Evolutionary conservation across 2,113 vertebrate genomes (phyloP), one percentile per base, ranked within the genome.

Genomic region (Colistium nudipinnis): DNA sequence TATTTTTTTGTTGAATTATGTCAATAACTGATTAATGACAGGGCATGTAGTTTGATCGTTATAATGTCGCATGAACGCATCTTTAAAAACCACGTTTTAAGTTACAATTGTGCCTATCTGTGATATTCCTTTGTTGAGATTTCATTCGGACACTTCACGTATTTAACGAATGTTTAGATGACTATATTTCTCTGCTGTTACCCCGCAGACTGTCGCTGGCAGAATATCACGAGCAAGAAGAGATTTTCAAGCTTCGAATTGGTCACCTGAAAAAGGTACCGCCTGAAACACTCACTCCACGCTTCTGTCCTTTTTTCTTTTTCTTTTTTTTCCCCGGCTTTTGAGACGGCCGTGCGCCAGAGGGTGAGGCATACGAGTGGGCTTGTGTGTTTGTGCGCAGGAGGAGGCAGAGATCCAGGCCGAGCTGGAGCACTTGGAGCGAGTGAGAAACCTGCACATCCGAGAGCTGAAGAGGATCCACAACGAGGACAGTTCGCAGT

Each of bases 401-500:
- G 96, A 98, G 74, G 97, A 97, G 90, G 96, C 96, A 47, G 97
- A 98, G 89, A 96, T 96, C 87, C 96, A 98, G 84, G 89, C 95
- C 1, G 97, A 98, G 89, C 59, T 98, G 89, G 97, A 98, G 84
- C 93, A 95, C 68, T 89, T 98, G 93, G 97, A 98, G 89, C 94
- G 97, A 63, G 95, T 97, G 74, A 94, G 97, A 84, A 98, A 97
- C 92, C 91, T 98, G 85, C 97, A 98, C 92, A 98, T 98, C 90
- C 94, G 96, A 78, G 97, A 98, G 90, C 92, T 98, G 78, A 98
- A 97, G 94, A 94, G 96, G 89, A 98, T 98, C 93, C 96, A 97
- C 81, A 98, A 97, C 64, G 97, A 98, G 93, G 97, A 98, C 94
- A 98, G 95, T 78, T 98, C 97, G 13, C 95, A 96, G 97, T 98